Evolutionary conservation across 2,113 vertebrate species (phyloP).

Genomic region (Petrocephalus microphthalmus): DNA sequence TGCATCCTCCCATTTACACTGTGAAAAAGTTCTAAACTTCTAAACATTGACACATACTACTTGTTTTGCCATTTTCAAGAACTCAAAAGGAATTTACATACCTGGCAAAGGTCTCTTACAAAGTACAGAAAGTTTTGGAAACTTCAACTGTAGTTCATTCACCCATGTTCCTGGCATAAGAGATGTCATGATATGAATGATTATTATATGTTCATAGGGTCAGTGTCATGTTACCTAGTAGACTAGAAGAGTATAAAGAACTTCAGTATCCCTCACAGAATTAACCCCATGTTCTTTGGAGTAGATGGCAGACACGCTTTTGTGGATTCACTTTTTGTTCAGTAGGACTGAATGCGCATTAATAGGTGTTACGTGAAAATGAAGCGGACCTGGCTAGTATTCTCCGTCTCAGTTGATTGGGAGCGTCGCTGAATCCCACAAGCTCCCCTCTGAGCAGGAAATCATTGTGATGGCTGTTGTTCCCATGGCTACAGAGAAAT

Average conservation of each 20-base stretch:
- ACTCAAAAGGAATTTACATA: not conserved
- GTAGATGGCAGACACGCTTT: not conserved
- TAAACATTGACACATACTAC: not conserved
- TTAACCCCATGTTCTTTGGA: not conserved
- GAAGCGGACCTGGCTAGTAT: not conserved
- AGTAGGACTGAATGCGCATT: too few species aligned
- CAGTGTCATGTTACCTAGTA: not conserved
- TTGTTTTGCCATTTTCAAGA: not conserved
- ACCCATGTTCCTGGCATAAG: not conserved
- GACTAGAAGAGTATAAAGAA: not conserved
- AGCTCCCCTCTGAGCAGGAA: not conserved
- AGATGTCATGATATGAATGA: not conserved
- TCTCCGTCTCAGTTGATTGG: not conserved
- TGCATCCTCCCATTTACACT: not conserved
- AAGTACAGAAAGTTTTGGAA: not conserved
- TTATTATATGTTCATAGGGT: not conserved
- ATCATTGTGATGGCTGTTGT: conserved; percentile 23
- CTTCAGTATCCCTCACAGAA: not conserved
- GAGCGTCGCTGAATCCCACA: not conserved
- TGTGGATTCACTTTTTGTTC: not conserved
- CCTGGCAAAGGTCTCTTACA: not conserved
- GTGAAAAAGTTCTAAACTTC: not conserved
- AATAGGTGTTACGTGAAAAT: not conserved
- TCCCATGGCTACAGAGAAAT: conserved; percentile 21
- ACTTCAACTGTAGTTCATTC: not conserved